phyloP scores from a whole-genome alignment of 2,797 vertebrate species.

The Karalla daura region DNA sequence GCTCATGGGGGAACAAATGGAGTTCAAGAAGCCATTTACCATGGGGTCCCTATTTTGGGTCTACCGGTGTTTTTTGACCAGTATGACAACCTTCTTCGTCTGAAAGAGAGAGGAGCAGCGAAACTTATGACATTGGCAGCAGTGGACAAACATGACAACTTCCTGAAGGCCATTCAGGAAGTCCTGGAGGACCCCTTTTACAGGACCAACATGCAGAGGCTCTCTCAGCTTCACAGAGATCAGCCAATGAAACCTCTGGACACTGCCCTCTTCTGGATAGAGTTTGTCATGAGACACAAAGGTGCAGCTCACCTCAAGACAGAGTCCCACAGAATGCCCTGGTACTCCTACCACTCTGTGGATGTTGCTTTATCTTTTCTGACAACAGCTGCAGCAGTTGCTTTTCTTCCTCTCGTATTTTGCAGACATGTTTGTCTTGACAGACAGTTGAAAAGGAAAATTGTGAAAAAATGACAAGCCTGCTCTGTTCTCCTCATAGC shows the following conservation, averaged over 20 bases:
- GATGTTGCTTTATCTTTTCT: constrained; percentile 58
- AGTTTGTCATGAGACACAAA: constrained; percentile 81
- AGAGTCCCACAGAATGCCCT: constrained; percentile 68
- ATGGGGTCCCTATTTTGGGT: constrained; percentile 66
- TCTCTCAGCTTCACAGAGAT: constrained; percentile 77
- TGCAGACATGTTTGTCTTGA: constrained; percentile 5
- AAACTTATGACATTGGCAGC: constrained; percentile 42
- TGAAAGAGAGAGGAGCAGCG: constrained; percentile 67
- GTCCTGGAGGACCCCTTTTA: constrained; percentile 74
- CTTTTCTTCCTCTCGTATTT: neutral
- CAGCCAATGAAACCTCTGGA: constrained; percentile 62
- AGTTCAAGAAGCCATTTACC: constrained; percentile 77
- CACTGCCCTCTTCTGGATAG: constrained; percentile 79
- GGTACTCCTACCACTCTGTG: constrained; percentile 74
- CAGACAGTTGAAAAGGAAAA: constrained; percentile 24
- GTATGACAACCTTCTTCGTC: constrained; percentile 72
- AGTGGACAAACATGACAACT: constrained; percentile 61
- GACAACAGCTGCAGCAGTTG: neutral
- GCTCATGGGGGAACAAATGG: constrained; percentile 82
- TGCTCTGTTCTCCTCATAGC: neutral
- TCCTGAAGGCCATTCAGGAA: constrained; percentile 69
- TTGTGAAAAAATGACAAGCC: neutral
- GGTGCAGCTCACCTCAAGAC: constrained; percentile 76
- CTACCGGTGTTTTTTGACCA: constrained; percentile 77
- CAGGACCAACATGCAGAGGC: constrained; percentile 74